Conservation (phyloP, 2,797 vertebrate genomes). For the Benthosema pterotum region DNA sequence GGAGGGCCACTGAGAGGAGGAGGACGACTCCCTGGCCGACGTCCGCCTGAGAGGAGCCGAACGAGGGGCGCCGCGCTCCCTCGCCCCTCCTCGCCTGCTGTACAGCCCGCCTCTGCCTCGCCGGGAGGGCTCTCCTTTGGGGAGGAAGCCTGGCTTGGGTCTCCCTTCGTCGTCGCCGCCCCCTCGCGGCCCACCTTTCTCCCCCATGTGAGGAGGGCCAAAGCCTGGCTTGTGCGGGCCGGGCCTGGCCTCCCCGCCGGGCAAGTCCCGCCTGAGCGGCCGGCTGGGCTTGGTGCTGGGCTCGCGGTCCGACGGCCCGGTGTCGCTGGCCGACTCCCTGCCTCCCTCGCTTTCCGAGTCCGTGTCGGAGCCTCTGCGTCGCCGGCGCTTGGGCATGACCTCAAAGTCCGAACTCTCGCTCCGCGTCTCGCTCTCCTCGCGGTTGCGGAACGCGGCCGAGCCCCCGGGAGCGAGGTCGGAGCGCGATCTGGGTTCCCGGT, state of each 20-base stretch:
- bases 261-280: slow-evolving; percentile 75
- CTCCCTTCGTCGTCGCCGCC: slow-evolving; percentile 92
- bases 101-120: slow-evolving; percentile 93
- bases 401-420: slow-evolving; percentile 99
- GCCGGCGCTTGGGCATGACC: slow-evolving; percentile 92
- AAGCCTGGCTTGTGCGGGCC: slow-evolving; percentile 71
- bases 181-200: slow-evolving; percentile 69
- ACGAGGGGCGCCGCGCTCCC: slow-evolving; percentile 88
- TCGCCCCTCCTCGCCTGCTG: slow-evolving; percentile 84
- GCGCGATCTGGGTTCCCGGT: slow-evolving; percentile 89
- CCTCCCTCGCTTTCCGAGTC: slow-evolving; percentile 96
- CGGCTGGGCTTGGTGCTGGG: slow-evolving; percentile 82
- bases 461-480: slow-evolving; percentile 82
- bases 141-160: slow-evolving; percentile 93
- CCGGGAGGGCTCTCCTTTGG: slow-evolving; percentile 94
- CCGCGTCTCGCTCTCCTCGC: slow-evolving; percentile 98
- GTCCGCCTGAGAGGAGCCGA: slow-evolving; percentile 86
- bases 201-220: slow-evolving; percentile 66
- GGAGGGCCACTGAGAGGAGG: slow-evolving; percentile 81
- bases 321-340: slow-evolving; percentile 93
- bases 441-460: slow-evolving; percentile 82
- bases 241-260: slow-evolving; percentile 65
- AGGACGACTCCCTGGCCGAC: slow-evolving; percentile 81
- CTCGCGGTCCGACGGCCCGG: slow-evolving; percentile 92
- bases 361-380: slow-evolving; percentile 93